These are phyloP conservation scores for Gouania willdenowi DNA, from an alignment of 2,797 vertebrate species.

Conservation along the genomic window DNA sequence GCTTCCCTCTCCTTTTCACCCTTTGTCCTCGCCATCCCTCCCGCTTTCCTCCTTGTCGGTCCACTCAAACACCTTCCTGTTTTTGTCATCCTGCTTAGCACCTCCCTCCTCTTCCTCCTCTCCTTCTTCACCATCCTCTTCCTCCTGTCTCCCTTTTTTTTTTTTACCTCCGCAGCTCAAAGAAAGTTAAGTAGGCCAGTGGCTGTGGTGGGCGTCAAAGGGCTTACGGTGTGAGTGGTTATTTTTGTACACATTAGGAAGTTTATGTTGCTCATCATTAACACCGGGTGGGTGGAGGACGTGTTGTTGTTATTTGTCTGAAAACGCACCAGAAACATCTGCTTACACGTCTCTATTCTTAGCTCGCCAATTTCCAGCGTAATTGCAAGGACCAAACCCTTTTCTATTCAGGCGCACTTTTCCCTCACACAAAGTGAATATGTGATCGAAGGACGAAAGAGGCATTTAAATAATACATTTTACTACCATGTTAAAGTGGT, in stretches of 20 bases:
- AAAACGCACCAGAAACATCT: neutral
- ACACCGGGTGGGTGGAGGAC: conserved; percentile 17
- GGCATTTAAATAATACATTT: conserved; percentile 5
- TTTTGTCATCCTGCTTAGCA: neutral
- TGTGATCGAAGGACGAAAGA: conserved; percentile 1
- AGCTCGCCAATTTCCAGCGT: conserved; percentile 5
- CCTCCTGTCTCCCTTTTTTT: conserved; percentile 4
- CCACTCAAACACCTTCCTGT: neutral
- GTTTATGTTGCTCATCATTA: conserved; percentile 16
- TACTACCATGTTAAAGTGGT: neutral
- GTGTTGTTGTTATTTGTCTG: conserved; percentile 1
- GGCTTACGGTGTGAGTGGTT: conserved; percentile 31
- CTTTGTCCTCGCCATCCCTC: neutral
- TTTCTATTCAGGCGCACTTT: too few species aligned
- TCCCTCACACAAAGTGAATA: too few species aligned
- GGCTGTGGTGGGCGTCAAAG: conserved; percentile 42
- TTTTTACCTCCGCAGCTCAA: conserved; percentile 45
- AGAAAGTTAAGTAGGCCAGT: conserved; percentile 55
- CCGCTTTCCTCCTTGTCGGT: conserved; percentile 1
- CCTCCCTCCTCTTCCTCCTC: too few species aligned
- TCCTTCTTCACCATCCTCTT: too few species aligned
- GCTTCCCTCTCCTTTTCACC: neutral
- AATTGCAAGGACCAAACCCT: neutral
- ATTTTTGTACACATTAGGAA: conserved; percentile 16
- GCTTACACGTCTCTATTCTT: conserved; percentile 7